phyloP scores from a whole-genome alignment of 1,140 invertebrate species.

The Drosophila nebulosa region DNA sequence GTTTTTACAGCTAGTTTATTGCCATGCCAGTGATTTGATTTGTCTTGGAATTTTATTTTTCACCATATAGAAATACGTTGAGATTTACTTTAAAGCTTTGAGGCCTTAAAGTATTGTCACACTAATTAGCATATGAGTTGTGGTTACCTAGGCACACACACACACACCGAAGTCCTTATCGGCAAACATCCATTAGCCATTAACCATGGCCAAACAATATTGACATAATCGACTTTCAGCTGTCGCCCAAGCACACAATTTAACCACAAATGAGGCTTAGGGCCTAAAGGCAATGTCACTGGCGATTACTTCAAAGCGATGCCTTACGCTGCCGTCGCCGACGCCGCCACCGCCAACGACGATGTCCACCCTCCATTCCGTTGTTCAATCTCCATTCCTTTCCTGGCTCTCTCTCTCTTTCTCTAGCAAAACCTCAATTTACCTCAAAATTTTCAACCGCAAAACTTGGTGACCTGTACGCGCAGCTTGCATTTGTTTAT shows the following conservation, averaged over 20 bases:
- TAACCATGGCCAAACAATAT: slow-evolving; percentile 63
- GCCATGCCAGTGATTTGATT: slow-evolving; percentile 5
- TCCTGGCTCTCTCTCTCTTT: too few relatives aligned
- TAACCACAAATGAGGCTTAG: slow-evolving; percentile 75
- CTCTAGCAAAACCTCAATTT: slow-evolving; percentile 14
- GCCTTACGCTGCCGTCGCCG: background rate
- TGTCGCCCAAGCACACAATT: slow-evolving; percentile 67
- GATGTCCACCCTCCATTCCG: too few relatives aligned
- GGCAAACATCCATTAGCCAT: slow-evolving; percentile 61
- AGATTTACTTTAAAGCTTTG: slow-evolving; percentile 22
- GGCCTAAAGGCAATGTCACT: slow-evolving; percentile 54
- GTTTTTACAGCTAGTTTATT: slow-evolving; percentile 51
- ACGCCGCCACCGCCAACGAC: background rate
- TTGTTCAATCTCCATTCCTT: background rate
- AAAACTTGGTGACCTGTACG: background rate
- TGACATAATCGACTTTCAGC: slow-evolving; percentile 78
- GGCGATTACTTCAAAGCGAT: slow-evolving; percentile 65
- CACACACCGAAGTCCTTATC: slow-evolving; percentile 52
- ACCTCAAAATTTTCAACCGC: slow-evolving; percentile 33
- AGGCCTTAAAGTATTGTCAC: slow-evolving; percentile 38
- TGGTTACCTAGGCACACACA: slow-evolving; percentile 18
- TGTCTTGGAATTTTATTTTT: background rate
- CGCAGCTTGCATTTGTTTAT: background rate
- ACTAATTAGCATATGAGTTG: slow-evolving; percentile 67
- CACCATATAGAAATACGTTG: slow-evolving; percentile 23